Percentiles rank a stretch among this genome's conserved stretches.
Evolutionary conservation across 2,113 vertebrate species (phyloP).

Genomic region (Spea bombifrons): DNA sequence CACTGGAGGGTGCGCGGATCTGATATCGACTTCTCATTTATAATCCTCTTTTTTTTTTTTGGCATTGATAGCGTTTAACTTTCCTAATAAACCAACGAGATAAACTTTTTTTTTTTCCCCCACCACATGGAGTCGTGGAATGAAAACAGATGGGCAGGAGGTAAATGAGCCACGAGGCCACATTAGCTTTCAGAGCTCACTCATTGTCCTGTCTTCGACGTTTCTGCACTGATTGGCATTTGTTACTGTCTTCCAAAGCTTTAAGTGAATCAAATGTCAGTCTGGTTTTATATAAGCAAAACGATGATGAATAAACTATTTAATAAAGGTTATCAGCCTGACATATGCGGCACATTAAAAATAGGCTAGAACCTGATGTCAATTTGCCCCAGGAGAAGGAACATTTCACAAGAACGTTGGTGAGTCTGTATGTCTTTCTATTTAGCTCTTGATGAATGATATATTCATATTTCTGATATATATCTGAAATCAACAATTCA

Average conservation of each 20-base stretch:
- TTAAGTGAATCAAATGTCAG: conserved; percentile 10
- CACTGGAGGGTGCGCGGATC: conserved; percentile 1
- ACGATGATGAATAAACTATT: not conserved
- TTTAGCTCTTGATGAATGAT: too few relatives aligned
- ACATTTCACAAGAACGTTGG: too few relatives aligned
- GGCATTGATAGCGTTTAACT: not conserved
- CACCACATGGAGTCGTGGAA: conserved; percentile 15
- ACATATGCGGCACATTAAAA: not conserved
- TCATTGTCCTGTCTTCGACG: conserved; percentile 20
- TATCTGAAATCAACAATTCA: too few relatives aligned
- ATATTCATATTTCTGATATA: too few relatives aligned
- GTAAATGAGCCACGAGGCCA: conserved; percentile 5
- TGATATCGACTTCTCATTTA: conserved; percentile 14
- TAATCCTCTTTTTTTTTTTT: conserved; percentile 10
- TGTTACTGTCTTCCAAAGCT: not conserved
- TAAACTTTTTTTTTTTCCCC: conserved; percentile 6
- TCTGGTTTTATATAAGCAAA: conserved; percentile 14
- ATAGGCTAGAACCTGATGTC: not conserved
- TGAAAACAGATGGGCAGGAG: conserved; percentile 39
- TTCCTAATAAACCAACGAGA: not conserved
- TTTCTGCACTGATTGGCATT: conserved; percentile 6
- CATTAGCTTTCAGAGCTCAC: conserved; percentile 2
- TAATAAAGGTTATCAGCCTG: not conserved
- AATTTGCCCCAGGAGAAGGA: not conserved
- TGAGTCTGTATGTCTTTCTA: too few relatives aligned